Base-by-base conservation (phyloP, 2,113 vertebrate species). In the Chloropsis hardwickii region DNA sequence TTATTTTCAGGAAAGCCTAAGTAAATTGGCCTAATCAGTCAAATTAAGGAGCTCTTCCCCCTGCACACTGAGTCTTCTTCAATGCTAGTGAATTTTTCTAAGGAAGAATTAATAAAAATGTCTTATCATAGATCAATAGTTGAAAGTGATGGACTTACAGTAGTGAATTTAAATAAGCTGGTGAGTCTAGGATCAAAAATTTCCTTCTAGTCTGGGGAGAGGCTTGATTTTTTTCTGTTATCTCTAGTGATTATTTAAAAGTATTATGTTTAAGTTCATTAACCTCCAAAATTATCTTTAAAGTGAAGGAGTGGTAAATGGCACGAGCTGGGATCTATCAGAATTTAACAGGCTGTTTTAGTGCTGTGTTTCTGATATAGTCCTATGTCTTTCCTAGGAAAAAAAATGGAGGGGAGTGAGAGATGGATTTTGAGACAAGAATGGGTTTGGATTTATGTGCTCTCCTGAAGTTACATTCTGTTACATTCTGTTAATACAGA, bases 91-190 rank as follows among this genome's bases (percentile, higher is more conserved):
- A 94, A 96, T 94, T 96, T 96, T 96, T 95, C 84, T 94, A 80
- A 90, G 69, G 92, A 90, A 97, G 96, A 95, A 97, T 95, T 97
- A 97, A 97, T 97, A 97, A 97, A 96, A 97, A 95, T 94, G 90
- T 95, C 94, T 97, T 96, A 97, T 97, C 93, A 86, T 81, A 96
- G 95, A 97, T 97, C 97, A 96, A 97, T 97, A 95, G 84, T 91
- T 95, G 88, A 96, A 97, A 97, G 93, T 90, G 93, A 97, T 96
- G 93, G 95, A 96, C 86, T 97, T 95, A 90, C 29, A 88, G 90
- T 67, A 90, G 88, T 90, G 97, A 97, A 97, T 96, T 96, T 93
- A 95, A 97, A 97, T 96, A 79, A 95, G 88, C 37, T 57, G 91
- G 35, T 57, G 71, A 93, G 44, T 79, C 61, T 95, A 81, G 76